A percentile compares a stretch with the other conserved stretches of the same genome.
phyloP scores from a whole-genome alignment of 2,888 invertebrate genomes.

The Odiellus spinosus region DNA sequence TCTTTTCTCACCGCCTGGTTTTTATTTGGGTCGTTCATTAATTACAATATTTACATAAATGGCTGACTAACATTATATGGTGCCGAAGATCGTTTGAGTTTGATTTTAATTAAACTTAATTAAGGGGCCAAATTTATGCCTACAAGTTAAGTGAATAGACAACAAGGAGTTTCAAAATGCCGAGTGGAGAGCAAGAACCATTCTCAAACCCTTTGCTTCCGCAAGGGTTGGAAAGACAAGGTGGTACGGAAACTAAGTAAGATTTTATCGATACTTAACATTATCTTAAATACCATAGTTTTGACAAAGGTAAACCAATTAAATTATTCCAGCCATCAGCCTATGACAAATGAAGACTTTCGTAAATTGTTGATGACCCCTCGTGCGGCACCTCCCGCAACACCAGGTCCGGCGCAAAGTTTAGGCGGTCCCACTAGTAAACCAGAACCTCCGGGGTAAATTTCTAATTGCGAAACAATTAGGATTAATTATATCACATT shows the following conservation, averaged over 20 bases:
- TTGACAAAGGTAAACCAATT: no score
- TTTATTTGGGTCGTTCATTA: no score
- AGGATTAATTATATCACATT: no score
- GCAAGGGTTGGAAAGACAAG: slow-evolving; percentile 5
- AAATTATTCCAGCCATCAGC: slow-evolving; percentile 14
- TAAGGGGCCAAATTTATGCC: no score
- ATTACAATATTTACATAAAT: no score
- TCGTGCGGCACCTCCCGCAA: slow-evolving; percentile 38
- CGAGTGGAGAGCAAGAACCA: slow-evolving; percentile 11
- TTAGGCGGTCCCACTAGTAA: neutral
- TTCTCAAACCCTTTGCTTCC: slow-evolving; percentile 17
- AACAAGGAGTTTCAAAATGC: no score
- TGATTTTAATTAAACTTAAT: no score
- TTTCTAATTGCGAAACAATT: neutral
- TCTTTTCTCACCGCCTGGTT: no score
- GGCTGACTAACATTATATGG: no score
- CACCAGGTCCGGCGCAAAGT: slow-evolving; percentile 29
- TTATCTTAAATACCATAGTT: neutral
- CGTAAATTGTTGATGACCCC: slow-evolving; percentile 91
- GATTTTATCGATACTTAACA: slow-evolving; percentile 1
- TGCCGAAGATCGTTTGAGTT: no score
- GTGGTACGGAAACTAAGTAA: slow-evolving; percentile 11
- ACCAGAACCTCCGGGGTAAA: neutral
- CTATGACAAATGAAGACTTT: slow-evolving; percentile 89
- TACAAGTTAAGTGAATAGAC: no score